Conservation (phyloP, 1,140 invertebrate species). For the Muscidifurax raptorellus region DNA sequence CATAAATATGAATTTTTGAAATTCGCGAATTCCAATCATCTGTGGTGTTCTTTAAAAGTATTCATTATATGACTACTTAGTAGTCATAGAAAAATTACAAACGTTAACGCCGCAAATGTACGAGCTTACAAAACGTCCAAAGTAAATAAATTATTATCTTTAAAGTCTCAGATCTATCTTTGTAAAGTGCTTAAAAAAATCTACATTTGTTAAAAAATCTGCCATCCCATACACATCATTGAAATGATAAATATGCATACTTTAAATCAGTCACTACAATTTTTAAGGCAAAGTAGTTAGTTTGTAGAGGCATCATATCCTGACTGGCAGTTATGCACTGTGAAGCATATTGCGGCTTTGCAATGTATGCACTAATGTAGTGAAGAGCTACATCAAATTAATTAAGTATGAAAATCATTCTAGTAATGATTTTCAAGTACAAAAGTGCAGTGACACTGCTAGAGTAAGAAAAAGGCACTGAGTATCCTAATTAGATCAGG, state of each 20-base stretch:
- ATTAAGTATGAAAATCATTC: constrained; percentile 46
- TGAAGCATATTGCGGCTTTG: background rate
- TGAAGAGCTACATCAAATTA: constrained; percentile 21
- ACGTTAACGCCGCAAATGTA: constrained; percentile 9
- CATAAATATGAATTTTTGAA: constrained; percentile 32
- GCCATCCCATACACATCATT: constrained; percentile 12
- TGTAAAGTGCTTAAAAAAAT: constrained; percentile 34
- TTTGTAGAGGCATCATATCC: constrained; percentile 12
- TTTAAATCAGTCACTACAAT: constrained; percentile 13
- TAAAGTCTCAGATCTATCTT: constrained; percentile 33
- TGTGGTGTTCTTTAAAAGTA: background rate
- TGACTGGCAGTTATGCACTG: constrained; percentile 28
- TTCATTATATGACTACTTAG: constrained; percentile 35
- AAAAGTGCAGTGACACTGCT: constrained; percentile 33
- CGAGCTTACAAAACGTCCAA: constrained; percentile 30
- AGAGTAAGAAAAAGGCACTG: constrained; percentile 55
- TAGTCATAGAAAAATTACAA: constrained; percentile 25
- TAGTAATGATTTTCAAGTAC: constrained; percentile 23
- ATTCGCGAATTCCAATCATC: background rate
- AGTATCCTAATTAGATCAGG: constrained; percentile 53
- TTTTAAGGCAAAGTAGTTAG: constrained; percentile 39
- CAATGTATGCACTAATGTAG: constrained; percentile 13
- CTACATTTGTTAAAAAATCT: constrained; percentile 31
- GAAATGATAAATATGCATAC: constrained; percentile 24
- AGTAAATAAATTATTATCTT: constrained; percentile 40